Percentiles rank a stretch among this genome's conserved stretches.
phyloP scores from a whole-genome alignment of 2,888 invertebrate species.

The Caenorhabditis sinica region DNA sequence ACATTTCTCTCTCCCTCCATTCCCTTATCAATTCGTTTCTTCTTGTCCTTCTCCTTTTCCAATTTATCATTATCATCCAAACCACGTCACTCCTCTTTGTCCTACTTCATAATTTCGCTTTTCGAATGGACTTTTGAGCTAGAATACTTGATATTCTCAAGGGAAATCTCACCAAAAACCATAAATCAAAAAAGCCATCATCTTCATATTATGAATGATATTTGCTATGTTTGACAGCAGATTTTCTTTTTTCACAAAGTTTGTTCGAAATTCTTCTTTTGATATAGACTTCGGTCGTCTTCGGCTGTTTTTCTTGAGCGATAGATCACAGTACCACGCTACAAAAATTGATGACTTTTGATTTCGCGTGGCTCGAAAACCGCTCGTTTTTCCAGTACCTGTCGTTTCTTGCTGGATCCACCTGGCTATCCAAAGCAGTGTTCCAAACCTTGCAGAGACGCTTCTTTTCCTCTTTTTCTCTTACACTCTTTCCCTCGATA shows the following conservation, averaged over 20 bases:
- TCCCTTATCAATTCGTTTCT: conserved; percentile 41
- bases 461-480: background rate
- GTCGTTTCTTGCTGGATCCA: too few relatives aligned
- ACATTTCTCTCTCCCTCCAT: background rate
- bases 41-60: background rate
- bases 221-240: conserved; percentile 4
- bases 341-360: too few relatives aligned
- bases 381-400: too few relatives aligned
- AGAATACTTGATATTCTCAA: background rate
- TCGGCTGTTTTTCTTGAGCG: too few relatives aligned
- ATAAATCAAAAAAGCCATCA: conserved; percentile 33
- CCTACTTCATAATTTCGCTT: conserved; percentile 9
- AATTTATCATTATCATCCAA: conserved; percentile 34
- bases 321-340: too few relatives aligned
- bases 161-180: conserved; percentile 20
- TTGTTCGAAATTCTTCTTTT: too few relatives aligned
- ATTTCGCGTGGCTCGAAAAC: too few relatives aligned
- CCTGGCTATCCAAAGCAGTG: too few relatives aligned
- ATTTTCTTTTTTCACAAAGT: background rate
- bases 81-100: conserved; percentile 31
- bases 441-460: background rate
- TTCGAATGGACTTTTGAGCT: conserved; percentile 26
- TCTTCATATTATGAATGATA: conserved; percentile 25
- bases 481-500: background rate
- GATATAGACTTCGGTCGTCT: too few relatives aligned